These are phyloP conservation scores for Pentamera pediparva DNA, from an alignment of 53 echinoderm and acorn worm genomes.

Conservation along the genomic window DNA sequence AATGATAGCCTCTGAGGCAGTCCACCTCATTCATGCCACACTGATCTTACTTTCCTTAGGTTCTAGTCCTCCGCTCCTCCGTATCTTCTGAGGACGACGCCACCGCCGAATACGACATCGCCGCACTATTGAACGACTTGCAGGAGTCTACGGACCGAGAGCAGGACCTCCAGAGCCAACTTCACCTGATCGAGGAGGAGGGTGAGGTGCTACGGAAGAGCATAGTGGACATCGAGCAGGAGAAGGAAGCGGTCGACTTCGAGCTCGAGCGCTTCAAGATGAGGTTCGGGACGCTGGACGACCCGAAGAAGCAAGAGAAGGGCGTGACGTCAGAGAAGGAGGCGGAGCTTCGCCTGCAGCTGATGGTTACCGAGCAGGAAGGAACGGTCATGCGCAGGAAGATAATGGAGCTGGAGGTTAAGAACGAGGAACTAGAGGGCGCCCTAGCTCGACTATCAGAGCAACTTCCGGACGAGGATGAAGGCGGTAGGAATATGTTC, in stretches of 20 bases:
- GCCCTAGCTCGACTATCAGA: constrained; percentile 67
- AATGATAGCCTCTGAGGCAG: background rate
- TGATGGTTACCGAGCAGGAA: constrained; percentile 93
- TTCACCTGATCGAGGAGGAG: constrained; percentile 93
- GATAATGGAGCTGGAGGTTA: constrained; percentile 72
- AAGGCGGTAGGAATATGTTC: constrained; percentile 39
- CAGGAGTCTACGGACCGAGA: constrained; percentile 86
- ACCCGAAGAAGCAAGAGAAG: constrained; percentile 66
- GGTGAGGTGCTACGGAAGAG: constrained; percentile 73
- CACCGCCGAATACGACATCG: constrained; percentile 68
- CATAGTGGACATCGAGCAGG: constrained; percentile 64
- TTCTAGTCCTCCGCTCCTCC: constrained; percentile 58
- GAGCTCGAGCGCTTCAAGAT: constrained; percentile 94
- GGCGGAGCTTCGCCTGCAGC: constrained; percentile 90
- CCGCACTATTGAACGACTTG: constrained; percentile 81
- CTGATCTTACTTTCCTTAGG: constrained; percentile 27
- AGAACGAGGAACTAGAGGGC: constrained; percentile 78
- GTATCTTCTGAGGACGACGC: constrained; percentile 62
- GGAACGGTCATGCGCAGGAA: constrained; percentile 89
- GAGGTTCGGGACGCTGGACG: constrained; percentile 94
- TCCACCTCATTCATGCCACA: background rate
- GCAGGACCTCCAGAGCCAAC: constrained; percentile 87
- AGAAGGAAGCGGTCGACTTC: constrained; percentile 88
- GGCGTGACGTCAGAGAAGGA: constrained; percentile 91
- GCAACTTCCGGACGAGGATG: constrained; percentile 56